Base-by-base conservation (phyloP, 2,113 vertebrate genomes). In the Tretioscincus oriximinensis region DNA sequence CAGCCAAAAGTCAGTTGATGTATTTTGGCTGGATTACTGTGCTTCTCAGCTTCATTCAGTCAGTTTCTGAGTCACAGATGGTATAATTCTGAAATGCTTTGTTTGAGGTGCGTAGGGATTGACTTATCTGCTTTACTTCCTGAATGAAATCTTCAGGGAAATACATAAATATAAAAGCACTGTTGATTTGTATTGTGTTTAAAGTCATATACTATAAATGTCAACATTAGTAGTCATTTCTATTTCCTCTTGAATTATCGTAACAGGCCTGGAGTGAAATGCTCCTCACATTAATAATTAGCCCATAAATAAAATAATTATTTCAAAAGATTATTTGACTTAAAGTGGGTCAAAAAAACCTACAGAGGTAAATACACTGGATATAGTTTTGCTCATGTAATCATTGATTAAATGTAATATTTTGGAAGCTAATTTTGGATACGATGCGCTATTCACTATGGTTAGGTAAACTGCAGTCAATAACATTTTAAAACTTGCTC, bases 11-110 rank as follows among this genome's bases (percentile, higher is more conserved):
- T 35, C 66, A 84, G 24, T 16, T 65, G 18, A 89, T 1, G 58
- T 54, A 60, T 89, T 90, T 73, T 76, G 74, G 83, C 47, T 77
- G 54, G 29, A 68, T 9, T 8, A 51, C 24, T 31, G 16, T 47
- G 58, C 83, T 89, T 90, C 87, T 79, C 72, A n/a, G n/a, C 81
- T 16, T 76, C 63, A 85, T 81, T 75, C 31, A 81, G 81, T 88
- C 72, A 69, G 1, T 77, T 45, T 77, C 35, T 84, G 58, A 84
- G 85, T 87, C 84, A 49, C 87, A 91, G 89, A 90, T 86, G 84
- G 83, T 88, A 83, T 78, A 35, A 86, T 81, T 90, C 67, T 49
- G 76, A 76, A 86, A 90, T 79, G 66, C 74, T 21, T 75, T 86
- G 26, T 31, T 77, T 83, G 66, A 86, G 84, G 83, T 87, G 83